Base-by-base conservation (phyloP, 2,888 invertebrate species). In the Troglohyphantes excavatus region DNA sequence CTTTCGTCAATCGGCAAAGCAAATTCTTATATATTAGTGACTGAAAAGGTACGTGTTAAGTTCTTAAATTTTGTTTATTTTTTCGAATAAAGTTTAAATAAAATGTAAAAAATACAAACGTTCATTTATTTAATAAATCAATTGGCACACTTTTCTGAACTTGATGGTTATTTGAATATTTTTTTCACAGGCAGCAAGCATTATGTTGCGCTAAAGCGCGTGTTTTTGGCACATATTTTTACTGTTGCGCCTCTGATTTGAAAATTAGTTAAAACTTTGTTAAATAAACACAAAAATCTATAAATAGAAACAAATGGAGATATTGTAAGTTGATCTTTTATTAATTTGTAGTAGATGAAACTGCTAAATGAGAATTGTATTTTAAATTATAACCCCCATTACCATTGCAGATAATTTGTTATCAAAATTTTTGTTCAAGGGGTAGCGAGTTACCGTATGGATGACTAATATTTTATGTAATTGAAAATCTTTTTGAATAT, bases 151-250 rank as follows among this genome's bases (percentile, higher is more conserved):
- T 46, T 46, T 46, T 17, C 17, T 46, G 46, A 7, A 13, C 17
- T 46, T 46, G 2, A 13, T 46, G 2, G 17, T 46, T 46, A 2
- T 17, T 6, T 46, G 17, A 46, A 46, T 46, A 17, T 17, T 17
- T 46, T 46, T 39, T 3, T 6, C 3, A 39, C 46, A n/a, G n/a
- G n/a, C 11, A 46, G 46, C 2, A 2, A 46, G 46, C 26, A 59
- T 75, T 27, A 23, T 21, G 63, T 78, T 65, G 78, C 78, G 78
- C 78, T 17, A 65, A 78, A 78, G 65, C 27, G 78, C 78, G 78
- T 78, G 39, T 39, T 21, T n/a, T 43, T 65, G 5, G 19, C 7
- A 33, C 39, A 68, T 46, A 46, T 46, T 13, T 46, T 17, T 46
- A 46, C 46, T 46, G 46, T 46, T 46, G 46, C 46, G 46, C 46